Evolutionary conservation across 2,797 vertebrate genomes (phyloP), one percentile per base, ranked within the genome.

Genomic region (Anguilla marmorata): DNA sequence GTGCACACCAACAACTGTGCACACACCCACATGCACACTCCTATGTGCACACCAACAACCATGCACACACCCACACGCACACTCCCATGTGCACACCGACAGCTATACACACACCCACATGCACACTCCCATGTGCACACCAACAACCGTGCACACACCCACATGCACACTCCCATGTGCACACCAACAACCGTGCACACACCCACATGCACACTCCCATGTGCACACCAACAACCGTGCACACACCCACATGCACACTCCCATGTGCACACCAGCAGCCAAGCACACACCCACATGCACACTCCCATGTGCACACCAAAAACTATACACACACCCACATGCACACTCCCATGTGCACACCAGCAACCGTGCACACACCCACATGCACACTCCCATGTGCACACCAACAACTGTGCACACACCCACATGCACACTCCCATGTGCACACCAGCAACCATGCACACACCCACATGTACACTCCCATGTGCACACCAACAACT

Each of bases 1-100:
- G 37, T 52, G 50, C 50, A 7, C 50, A 52, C 6, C 6, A 52
- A 11, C 1, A 11, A 52, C 1, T 1, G 11, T 8, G 50, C 50
- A 52, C 80, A 84, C 72, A 89, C 88, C 89, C 90, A 89, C 89
- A 45, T 79, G 37, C 86, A 91, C 37, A 11, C 50, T 52, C 50
- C 9, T 11, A 52, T 11, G 9, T 6, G 11, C 50, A 52, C 52
- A 9, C 52, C 52, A 9, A 12, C 12, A 12, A 12, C 8, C 52
- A 16, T 63, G 58, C 58, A 63, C 2, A 24, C 14, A 60, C 58
- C 58, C 58, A 63, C 9, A 66, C 9, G 63, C 24, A 27, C 69
- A 12, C 69, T 33, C 69, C 27, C 27, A 74, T 14, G 14, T 27
- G 27, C 30, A 33, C 7, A 37, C 30, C 69, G 0, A 14, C 27